Percentiles rank a stretch among this genome's conserved stretches.
These are phyloP conservation scores for Congeria kusceri DNA, from an alignment of 2,888 invertebrate genomes.

Conservation along the genomic window DNA sequence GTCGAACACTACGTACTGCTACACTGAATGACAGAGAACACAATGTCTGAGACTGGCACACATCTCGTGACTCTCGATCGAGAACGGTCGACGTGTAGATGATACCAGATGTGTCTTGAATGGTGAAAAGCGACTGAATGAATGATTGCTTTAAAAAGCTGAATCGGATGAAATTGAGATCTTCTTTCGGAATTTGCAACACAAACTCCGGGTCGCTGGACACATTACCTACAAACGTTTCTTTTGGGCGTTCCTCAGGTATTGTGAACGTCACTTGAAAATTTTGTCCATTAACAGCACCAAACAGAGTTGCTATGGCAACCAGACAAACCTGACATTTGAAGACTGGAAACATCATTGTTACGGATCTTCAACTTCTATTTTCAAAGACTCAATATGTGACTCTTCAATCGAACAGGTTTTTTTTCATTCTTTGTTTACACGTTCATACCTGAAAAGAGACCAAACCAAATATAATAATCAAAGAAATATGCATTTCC, in stretches of 20 bases:
- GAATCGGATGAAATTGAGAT: constrained; percentile 61
- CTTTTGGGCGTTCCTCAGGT: constrained; percentile 42
- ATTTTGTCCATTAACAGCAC: constrained; percentile 41
- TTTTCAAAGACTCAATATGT: too few species aligned
- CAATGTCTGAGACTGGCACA: constrained; percentile 45
- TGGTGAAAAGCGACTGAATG: constrained; percentile 66
- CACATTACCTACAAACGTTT: constrained; percentile 59
- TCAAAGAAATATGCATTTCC: too few species aligned
- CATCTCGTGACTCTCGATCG: constrained; percentile 70
- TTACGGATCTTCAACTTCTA: too few species aligned
- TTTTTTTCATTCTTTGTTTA: too few species aligned
- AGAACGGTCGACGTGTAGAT: constrained; percentile 68
- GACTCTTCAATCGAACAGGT: too few species aligned
- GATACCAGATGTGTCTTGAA: constrained; percentile 71
- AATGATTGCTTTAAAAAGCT: constrained; percentile 65
- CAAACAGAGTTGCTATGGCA: not conserved
- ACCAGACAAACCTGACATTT: not conserved
- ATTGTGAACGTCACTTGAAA: constrained; percentile 58
- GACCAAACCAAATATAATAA: too few species aligned
- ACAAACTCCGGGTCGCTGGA: constrained; percentile 45
- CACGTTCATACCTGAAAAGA: too few species aligned
- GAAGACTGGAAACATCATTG: not conserved
- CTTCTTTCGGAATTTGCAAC: constrained; percentile 51
- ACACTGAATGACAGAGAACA: constrained; percentile 70
- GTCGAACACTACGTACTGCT: constrained; percentile 61